These are phyloP conservation scores for Drosophila barbarae DNA, from an alignment of 2,888 invertebrate genomes.

Conservation along the genomic window DNA sequence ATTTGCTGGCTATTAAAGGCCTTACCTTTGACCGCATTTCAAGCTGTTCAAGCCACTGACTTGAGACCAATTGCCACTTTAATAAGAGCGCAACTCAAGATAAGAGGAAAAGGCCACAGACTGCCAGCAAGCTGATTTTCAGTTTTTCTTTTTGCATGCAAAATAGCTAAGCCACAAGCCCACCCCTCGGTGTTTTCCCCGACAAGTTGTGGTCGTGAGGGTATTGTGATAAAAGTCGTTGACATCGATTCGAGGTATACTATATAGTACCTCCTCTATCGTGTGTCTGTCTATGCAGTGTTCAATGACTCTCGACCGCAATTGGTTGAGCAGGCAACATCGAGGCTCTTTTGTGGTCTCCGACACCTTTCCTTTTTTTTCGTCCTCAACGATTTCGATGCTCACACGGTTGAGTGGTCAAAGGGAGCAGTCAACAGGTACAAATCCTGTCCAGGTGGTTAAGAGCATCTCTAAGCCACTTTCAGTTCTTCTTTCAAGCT, in stretches of 20 bases:
- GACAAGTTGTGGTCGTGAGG: constrained; percentile 16
- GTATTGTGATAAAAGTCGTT: constrained; percentile 22
- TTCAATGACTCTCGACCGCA: constrained; percentile 67
- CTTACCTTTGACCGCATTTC: not conserved
- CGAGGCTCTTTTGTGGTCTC: constrained; percentile 33
- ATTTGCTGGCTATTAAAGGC: not conserved
- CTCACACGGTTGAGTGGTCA: constrained; percentile 50
- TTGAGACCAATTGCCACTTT: constrained; percentile 20
- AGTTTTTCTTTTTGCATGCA: constrained; percentile 22
- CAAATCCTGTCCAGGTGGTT: constrained; percentile 5
- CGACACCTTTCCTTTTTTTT: constrained; percentile 19
- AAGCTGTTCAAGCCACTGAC: not conserved
- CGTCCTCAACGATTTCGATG: constrained; percentile 18
- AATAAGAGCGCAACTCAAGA: constrained; percentile 7
- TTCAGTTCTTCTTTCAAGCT: not conserved
- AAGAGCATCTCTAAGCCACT: constrained; percentile 6
- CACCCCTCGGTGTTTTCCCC: not conserved
- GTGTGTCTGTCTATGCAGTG: constrained; percentile 27
- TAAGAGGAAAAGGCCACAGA: constrained; percentile 11
- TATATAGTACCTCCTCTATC: not conserved
- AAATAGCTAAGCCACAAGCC: constrained; percentile 10
- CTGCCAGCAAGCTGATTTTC: constrained; percentile 10
- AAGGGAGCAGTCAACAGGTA: constrained; percentile 38
- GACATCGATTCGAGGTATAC: constrained; percentile 25
- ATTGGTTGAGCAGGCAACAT: constrained; percentile 45